phyloP scores from a whole-genome alignment of 1,140 invertebrate species.

The Charaxes varanes region DNA sequence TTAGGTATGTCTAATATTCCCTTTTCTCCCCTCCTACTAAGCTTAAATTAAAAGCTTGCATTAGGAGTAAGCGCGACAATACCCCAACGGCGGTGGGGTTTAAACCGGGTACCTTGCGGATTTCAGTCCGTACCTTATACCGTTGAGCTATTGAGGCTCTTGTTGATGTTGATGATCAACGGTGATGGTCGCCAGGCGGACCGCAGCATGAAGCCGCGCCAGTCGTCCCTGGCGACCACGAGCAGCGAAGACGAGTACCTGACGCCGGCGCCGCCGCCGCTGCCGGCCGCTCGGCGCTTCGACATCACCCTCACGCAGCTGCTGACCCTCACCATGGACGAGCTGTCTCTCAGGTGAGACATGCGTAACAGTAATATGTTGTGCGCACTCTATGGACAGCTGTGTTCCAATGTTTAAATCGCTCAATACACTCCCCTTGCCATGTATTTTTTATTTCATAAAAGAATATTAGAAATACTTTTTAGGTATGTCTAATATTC shows the following conservation, averaged over 20 bases:
- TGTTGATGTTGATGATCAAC: slow-evolving; percentile 1
- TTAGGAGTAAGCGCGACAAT: too few relatives aligned
- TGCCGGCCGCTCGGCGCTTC: slow-evolving; percentile 50
- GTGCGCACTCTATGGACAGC: neutral
- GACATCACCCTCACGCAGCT: slow-evolving; percentile 89
- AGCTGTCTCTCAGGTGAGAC: slow-evolving; percentile 77
- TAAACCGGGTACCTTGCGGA: too few relatives aligned
- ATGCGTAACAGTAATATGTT: neutral
- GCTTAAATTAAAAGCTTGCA: too few relatives aligned
- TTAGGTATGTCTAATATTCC: too few relatives aligned
- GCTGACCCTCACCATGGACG: slow-evolving; percentile 85
- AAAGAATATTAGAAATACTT: too few relatives aligned
- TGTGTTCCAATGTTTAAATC: too few relatives aligned
- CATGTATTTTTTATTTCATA: too few relatives aligned
- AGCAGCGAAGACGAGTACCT: slow-evolving; percentile 79
- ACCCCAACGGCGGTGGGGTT: too few relatives aligned
- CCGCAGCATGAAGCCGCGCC: slow-evolving; percentile 47
- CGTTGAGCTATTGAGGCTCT: too few relatives aligned
- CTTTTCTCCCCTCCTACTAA: slow-evolving; percentile 1
- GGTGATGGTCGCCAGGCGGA: slow-evolving; percentile 46
- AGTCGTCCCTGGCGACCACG: slow-evolving; percentile 41
- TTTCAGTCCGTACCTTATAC: too few relatives aligned
- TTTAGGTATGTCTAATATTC: too few relatives aligned
- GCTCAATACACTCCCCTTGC: too few relatives aligned
- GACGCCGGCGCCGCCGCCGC: slow-evolving; percentile 71